Base-by-base conservation (phyloP, 2,888 invertebrate genomes). In the Melanophora roralis region DNA sequence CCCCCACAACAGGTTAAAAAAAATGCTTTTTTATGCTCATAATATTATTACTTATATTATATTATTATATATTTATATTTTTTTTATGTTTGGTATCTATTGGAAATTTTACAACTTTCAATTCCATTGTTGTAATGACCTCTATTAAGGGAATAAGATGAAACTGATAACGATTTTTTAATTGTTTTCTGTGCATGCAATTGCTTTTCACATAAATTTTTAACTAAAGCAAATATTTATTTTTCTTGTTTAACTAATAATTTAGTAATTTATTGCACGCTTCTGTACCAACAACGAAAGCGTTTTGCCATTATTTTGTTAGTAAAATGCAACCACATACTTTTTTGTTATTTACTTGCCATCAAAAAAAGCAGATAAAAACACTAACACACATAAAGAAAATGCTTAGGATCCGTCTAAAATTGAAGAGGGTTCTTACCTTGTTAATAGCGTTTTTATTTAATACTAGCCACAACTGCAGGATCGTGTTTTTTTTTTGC, bases 401-500 rank as follows among this genome's bases (percentile, higher is more conserved):
- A 53, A 68, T 62, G 57, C 68, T 27, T 73, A 49, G 57, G 47
- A n/a, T n/a, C n/a, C n/a, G 71, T 19, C 59, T 71, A 51, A 53
- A 49, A 67, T 40, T 72, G 23, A 51, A 77, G 77, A 65, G 60
- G 62, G 51, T 67, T 59, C 59, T 77, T 60, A 51, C 19, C 40
- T 57, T 38, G 57, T 60, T 71, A 38, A 14, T 34, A 59, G 34
- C 60, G 40, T 47, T 55, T 69, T 74, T 79, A 67, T 72, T 75
- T 75, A 67, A 47, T n/a, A 47, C 67, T 68, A 73, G 68, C 53
- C 73, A 23, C 55, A 67, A 38, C 5, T 62, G 36, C 34, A 75
- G 79, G 65, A 71, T 62, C 55, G 60, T 62, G 71, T 71, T 79
- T n/a, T n/a, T n/a, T 75, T 75, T 79, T 79, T 79, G 65, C 79